Conservation (phyloP, 2,888 invertebrate genomes). For the Hydriomena furcata region DNA sequence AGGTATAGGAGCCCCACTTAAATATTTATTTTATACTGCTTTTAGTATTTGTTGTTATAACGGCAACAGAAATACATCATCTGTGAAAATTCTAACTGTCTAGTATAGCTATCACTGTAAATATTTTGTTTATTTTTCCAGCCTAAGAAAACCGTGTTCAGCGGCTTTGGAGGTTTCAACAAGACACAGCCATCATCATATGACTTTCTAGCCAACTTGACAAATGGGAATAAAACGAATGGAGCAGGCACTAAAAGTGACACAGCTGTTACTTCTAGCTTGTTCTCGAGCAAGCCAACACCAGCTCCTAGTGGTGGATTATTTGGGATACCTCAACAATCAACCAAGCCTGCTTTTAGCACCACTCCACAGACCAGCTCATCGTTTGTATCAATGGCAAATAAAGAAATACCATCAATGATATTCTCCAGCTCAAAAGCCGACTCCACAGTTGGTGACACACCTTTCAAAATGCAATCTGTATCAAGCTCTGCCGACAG, state of each 20-base stretch:
- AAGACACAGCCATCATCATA: slow-evolving; percentile 81
- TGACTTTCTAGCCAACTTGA: slow-evolving; percentile 84
- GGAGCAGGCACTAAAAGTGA: slow-evolving; percentile 50
- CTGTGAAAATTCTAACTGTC: too few relatives aligned
- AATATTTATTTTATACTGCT: too few relatives aligned
- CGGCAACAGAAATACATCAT: too few relatives aligned
- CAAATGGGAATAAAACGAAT: slow-evolving; percentile 73
- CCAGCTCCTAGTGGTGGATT: slow-evolving; percentile 47
- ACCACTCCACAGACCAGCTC: slow-evolving; percentile 45
- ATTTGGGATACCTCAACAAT: slow-evolving; percentile 49
- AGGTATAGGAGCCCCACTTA: too few relatives aligned
- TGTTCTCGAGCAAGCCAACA: slow-evolving; percentile 51
- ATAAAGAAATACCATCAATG: slow-evolving; percentile 37
- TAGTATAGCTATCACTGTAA: too few relatives aligned
- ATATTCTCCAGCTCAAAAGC: slow-evolving; percentile 58
- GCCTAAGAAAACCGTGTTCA: slow-evolving; percentile 85
- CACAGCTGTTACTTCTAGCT: slow-evolving; percentile 50
- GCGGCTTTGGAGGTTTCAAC: slow-evolving; percentile 86
- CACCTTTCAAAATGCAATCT: slow-evolving; percentile 60
- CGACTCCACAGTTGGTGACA: slow-evolving; percentile 57
- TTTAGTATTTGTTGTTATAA: too few relatives aligned
- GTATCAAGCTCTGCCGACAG: slow-evolving; percentile 47
- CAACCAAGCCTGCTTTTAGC: slow-evolving; percentile 47
- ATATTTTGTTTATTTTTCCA: slow-evolving; percentile 47
- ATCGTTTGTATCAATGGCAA: slow-evolving; percentile 48